phyloP scores from a whole-genome alignment of 92 coral and sea anemone species.

The Heteractis magnifica region DNA sequence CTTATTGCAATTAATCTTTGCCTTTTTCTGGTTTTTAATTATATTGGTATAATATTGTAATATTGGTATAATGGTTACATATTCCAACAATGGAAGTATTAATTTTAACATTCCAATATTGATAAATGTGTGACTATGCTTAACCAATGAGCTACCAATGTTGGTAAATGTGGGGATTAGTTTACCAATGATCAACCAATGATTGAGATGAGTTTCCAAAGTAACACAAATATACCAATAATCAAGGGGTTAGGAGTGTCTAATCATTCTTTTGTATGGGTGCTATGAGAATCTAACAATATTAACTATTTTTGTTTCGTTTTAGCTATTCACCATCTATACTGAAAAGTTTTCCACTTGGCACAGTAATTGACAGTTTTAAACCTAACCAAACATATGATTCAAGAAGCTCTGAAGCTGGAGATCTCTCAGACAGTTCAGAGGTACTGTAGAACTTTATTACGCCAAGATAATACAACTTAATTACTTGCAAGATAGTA shows the following conservation, averaged over 20 bases:
- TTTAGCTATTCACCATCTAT: conserved; percentile 70
- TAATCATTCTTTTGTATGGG: neutral
- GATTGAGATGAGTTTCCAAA: too few relatives aligned
- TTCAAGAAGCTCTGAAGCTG: conserved; percentile 28
- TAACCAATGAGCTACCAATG: too few relatives aligned
- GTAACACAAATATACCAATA: too few relatives aligned
- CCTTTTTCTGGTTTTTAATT: too few relatives aligned
- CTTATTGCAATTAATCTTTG: too few relatives aligned
- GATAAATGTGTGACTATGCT: too few relatives aligned
- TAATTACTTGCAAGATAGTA: neutral
- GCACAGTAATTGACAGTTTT: conserved; percentile 64
- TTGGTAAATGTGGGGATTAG: too few relatives aligned
- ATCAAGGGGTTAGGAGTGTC: neutral
- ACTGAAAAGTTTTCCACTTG: conserved; percentile 77
- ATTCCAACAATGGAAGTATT: too few relatives aligned
- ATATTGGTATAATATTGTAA: too few relatives aligned
- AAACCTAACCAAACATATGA: neutral
- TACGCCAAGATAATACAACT: neutral
- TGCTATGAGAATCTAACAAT: neutral
- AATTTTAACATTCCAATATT: too few relatives aligned
- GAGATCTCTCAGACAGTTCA: conserved; percentile 38
- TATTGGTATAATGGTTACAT: too few relatives aligned
- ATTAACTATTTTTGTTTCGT: neutral
- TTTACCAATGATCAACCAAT: too few relatives aligned
- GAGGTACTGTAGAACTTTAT: conserved; percentile 14